phyloP scores from a whole-genome alignment of 2,888 invertebrate genomes.

The Watsonalla cultraria region DNA sequence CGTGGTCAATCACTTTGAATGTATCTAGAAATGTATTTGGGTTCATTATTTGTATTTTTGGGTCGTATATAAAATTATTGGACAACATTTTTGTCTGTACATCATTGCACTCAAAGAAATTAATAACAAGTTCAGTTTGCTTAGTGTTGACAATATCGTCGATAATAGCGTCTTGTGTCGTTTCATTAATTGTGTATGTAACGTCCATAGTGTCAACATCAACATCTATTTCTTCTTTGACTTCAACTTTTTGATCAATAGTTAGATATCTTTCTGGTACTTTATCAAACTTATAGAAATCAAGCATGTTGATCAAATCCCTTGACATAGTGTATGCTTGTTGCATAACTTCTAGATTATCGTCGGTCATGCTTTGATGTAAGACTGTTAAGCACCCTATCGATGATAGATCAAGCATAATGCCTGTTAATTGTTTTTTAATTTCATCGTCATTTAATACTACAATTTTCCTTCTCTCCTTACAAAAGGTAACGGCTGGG shows the following conservation, averaged over 20 bases:
- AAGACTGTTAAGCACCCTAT: slow-evolving; percentile 83
- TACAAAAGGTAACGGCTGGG: slow-evolving; percentile 85
- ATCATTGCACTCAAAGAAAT: slow-evolving; percentile 62
- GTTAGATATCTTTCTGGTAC: slow-evolving; percentile 7
- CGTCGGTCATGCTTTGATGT: slow-evolving; percentile 79
- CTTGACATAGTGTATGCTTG: slow-evolving; percentile 71
- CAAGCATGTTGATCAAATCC: slow-evolving; percentile 65
- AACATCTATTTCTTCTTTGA: not conserved
- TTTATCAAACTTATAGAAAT: slow-evolving; percentile 59
- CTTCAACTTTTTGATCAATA: not conserved
- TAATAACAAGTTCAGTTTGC: slow-evolving; percentile 74
- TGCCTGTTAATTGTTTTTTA: slow-evolving; percentile 76
- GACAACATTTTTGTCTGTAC: slow-evolving; percentile 10
- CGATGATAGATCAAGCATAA: slow-evolving; percentile 79
- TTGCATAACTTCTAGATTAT: slow-evolving; percentile 82
- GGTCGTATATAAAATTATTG: slow-evolving; percentile 3
- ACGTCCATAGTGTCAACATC: not conserved
- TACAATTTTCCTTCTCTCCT: slow-evolving; percentile 84
- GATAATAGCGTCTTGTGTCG: slow-evolving; percentile 51
- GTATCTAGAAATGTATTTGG: slow-evolving; percentile 35
- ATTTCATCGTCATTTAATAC: slow-evolving; percentile 81
- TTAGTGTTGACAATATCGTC: slow-evolving; percentile 76
- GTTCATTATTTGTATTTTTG: slow-evolving; percentile 15
- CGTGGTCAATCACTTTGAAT: slow-evolving; percentile 63
- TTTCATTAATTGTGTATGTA: not conserved